Evolutionary conservation across 2,113 vertebrate genomes (phyloP).

Genomic region (Chinchilla lanigera): DNA sequence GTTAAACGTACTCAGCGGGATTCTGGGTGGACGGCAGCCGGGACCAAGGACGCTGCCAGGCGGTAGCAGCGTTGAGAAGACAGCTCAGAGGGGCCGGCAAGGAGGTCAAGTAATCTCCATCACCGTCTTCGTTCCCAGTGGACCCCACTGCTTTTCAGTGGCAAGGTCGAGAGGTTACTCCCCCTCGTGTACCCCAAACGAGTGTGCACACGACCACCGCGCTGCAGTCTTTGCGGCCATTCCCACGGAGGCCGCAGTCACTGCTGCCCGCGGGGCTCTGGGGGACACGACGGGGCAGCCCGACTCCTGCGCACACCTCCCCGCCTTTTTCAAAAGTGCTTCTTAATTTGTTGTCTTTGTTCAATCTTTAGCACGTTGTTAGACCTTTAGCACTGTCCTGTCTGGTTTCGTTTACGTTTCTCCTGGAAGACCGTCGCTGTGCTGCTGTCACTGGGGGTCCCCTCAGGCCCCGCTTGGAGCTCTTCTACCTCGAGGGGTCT

Average conservation of each 20-base stretch:
- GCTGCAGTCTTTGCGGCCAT: background rate
- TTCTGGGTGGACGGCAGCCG: background rate
- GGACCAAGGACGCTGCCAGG: too few relatives aligned
- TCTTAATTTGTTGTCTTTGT: background rate
- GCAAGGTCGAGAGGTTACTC: background rate
- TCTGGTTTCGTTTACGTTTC: background rate
- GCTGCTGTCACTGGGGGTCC: background rate
- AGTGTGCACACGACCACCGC: background rate
- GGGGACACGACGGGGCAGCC: background rate
- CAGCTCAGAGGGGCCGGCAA: too few relatives aligned
- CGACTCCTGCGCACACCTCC: background rate
- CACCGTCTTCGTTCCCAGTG: background rate
- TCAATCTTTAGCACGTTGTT: background rate
- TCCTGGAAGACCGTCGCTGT: background rate
- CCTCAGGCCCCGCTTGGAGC: background rate
- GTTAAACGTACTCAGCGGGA: background rate
- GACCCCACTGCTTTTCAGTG: background rate
- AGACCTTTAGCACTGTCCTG: background rate
- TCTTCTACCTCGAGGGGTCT: background rate
- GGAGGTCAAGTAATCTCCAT: too few relatives aligned
- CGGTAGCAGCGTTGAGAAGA: background rate
- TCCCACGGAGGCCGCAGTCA: too few relatives aligned
- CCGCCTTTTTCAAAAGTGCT: background rate
- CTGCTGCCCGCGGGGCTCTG: background rate
- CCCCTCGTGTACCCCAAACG: background rate